Conservation (phyloP, 2,113 vertebrate genomes). For the Tragelaphus strepsiceros region DNA sequence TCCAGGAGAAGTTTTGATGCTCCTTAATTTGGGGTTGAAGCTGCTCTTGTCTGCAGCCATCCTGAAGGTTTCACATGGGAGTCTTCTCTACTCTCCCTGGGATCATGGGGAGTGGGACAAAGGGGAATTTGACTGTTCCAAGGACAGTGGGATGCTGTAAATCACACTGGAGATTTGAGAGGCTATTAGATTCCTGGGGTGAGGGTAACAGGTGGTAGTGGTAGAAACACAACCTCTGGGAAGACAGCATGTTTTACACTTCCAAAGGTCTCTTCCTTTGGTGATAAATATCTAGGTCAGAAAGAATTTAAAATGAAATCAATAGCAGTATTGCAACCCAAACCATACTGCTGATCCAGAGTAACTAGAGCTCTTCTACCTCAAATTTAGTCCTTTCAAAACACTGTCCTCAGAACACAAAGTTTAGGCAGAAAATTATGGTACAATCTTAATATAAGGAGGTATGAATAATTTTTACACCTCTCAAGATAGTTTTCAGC, state of each 20-base stretch:
- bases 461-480: neutral
- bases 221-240: neutral
- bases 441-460: neutral
- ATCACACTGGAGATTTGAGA: neutral
- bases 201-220: neutral
- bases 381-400: constrained; percentile 9
- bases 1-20: neutral
- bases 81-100: neutral
- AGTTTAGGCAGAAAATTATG: neutral
- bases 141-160: neutral
- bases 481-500: neutral
- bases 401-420: neutral
- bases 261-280: neutral
- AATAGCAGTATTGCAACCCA: neutral
- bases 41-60: neutral
- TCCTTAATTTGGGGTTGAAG: neutral
- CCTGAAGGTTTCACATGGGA: neutral
- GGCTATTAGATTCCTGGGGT: neutral
- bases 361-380: neutral
- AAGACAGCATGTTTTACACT: neutral
- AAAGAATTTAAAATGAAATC: neutral
- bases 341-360: neutral
- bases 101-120: neutral
- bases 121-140: neutral
- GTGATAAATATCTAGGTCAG: neutral